These are phyloP conservation scores for Ifrita kowaldi DNA, from an alignment of 2,113 vertebrate genomes.

Conservation along the genomic window DNA sequence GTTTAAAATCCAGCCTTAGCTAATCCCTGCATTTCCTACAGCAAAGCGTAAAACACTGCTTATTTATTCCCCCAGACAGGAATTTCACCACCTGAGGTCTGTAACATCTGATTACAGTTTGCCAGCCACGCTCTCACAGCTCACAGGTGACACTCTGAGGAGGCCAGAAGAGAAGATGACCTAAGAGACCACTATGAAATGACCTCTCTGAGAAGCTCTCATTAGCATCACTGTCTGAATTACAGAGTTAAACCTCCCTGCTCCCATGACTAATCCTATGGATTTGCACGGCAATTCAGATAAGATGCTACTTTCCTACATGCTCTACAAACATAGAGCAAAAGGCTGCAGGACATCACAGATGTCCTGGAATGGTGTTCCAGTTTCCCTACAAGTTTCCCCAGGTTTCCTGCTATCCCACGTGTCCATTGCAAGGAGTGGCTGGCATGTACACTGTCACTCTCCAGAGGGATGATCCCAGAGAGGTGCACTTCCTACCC, in stretches of 20 bases:
- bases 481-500: not conserved
- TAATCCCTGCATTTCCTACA: constrained; percentile 12
- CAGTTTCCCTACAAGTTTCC: not conserved
- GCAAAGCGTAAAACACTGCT: not conserved
- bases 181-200: not conserved
- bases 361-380: not conserved
- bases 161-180: not conserved
- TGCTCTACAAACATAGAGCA: not conserved
- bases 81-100: not conserved
- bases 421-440: accelerated
- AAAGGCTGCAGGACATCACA: not conserved
- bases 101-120: not conserved
- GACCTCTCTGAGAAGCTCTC: not conserved
- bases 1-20: not conserved
- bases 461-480: not conserved
- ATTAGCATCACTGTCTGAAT: not conserved
- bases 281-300: not conserved
- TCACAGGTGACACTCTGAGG: not conserved
- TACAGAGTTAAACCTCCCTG: not conserved
- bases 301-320: not conserved
- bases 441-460: not conserved
- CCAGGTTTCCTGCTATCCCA: not conserved
- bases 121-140: not conserved
- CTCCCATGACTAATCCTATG: not conserved
- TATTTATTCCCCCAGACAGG: not conserved